phyloP scores from a whole-genome alignment of 2,797 vertebrate species.

The Carduelis carduelis region DNA sequence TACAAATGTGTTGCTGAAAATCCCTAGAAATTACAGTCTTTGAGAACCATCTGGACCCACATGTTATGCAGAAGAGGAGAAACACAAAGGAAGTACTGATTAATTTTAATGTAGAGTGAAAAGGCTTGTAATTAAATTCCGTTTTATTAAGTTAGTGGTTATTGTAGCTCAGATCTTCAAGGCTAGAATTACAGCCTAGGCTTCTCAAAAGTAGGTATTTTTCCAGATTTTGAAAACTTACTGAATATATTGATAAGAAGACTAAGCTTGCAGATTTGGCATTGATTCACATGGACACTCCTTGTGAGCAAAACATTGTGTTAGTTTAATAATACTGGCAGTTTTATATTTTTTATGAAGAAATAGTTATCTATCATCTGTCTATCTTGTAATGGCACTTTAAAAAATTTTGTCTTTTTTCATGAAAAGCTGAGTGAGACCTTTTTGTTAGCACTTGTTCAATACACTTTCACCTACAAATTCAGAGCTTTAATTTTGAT shows the following conservation, averaged over 20 bases:
- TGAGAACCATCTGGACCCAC: constrained; percentile 63
- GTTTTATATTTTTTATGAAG: not conserved
- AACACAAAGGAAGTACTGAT: constrained; percentile 44
- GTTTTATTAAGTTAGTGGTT: constrained; percentile 35
- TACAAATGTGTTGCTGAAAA: constrained; percentile 63
- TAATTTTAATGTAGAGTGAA: constrained; percentile 61
- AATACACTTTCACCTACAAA: not conserved
- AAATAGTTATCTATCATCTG: not conserved
- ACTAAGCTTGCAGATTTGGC: not conserved
- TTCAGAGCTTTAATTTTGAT: not conserved
- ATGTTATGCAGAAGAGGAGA: constrained; percentile 33
- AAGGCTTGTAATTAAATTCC: constrained; percentile 50
- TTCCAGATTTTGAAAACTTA: constrained; percentile 1
- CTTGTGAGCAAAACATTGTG: not conserved
- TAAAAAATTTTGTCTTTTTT: not conserved
- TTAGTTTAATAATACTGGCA: constrained; percentile 12
- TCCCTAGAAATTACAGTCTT: constrained; percentile 56
- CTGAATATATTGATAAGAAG: not conserved
- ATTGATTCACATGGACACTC: not conserved
- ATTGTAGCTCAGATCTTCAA: constrained; percentile 13
- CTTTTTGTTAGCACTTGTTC: not conserved
- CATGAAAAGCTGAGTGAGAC: not conserved
- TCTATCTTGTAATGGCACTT: not conserved
- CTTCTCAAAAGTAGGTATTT: not conserved
- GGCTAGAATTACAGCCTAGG: not conserved